These are phyloP conservation scores for Gallinago media DNA, from an alignment of 2,113 vertebrate genomes.

Conservation along the genomic window DNA sequence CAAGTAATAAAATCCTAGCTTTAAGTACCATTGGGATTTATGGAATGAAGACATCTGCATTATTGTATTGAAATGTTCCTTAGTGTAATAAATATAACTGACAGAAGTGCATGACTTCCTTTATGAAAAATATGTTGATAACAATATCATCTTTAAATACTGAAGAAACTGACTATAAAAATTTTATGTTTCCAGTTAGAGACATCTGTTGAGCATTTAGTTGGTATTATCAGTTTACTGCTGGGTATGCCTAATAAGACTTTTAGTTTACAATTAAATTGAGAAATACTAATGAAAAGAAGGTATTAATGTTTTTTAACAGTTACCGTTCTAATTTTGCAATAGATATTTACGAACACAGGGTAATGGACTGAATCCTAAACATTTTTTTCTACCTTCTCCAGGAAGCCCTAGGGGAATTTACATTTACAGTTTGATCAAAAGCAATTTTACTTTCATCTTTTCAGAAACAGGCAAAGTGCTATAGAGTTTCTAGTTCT, in stretches of 20 bases:
- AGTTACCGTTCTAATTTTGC: conserved; percentile 37
- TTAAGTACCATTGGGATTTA: conserved; percentile 83
- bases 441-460: neutral
- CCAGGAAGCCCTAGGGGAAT: neutral
- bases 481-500: neutral
- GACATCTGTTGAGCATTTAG: conserved; percentile 79
- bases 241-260: conserved; percentile 67
- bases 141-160: conserved; percentile 80
- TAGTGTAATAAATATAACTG: conserved; percentile 84
- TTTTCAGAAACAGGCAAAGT: neutral
- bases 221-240: conserved; percentile 70
- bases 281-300: conserved; percentile 59
- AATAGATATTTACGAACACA: conserved; percentile 13
- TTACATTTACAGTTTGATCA: neutral
- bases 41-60: conserved; percentile 85
- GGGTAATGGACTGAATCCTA: neutral
- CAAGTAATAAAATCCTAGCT: conserved; percentile 82
- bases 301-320: conserved; percentile 40
- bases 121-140: conserved; percentile 84
- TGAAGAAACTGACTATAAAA: conserved; percentile 79
- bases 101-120: conserved; percentile 78
- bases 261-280: conserved; percentile 70
- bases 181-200: conserved; percentile 80
- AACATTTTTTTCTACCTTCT: neutral
- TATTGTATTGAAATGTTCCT: conserved; percentile 86